phyloP scores from a whole-genome alignment of 2,797 vertebrate genomes.

The Bradypodion pumilum region DNA sequence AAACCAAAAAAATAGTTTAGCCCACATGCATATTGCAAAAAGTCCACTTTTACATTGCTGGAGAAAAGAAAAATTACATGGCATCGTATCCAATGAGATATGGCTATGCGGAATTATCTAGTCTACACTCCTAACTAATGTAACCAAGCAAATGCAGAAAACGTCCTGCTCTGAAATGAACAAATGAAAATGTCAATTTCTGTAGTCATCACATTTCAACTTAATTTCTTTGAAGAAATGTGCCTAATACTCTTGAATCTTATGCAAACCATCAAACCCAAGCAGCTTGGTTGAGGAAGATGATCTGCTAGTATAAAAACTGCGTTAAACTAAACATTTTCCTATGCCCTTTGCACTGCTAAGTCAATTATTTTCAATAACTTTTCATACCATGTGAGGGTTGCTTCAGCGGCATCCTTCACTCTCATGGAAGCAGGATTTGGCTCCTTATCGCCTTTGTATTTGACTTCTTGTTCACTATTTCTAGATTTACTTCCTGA shows the following conservation, averaged over 20 bases:
- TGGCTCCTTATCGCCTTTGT: conserved; percentile 91
- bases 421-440: conserved; percentile 93
- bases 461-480: conserved; percentile 85
- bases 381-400: conserved; percentile 86
- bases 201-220: not conserved
- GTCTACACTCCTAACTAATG: not conserved
- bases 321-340: not conserved
- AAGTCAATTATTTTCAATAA: conserved; percentile 3
- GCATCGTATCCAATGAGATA: not conserved
- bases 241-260: not conserved
- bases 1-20: conserved; percentile 47
- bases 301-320: not conserved
- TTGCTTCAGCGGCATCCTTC: conserved; percentile 93
- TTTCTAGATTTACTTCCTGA: conserved; percentile 90
- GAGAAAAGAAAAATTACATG: conserved; percentile 7
- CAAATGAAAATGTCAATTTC: not conserved
- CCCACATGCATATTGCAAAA: conserved; percentile 38
- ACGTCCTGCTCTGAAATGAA: conserved; percentile 3
- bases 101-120: not conserved
- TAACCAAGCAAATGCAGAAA: not conserved
- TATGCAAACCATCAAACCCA: not conserved
- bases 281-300: not conserved
- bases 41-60: not conserved
- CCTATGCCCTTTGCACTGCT: not conserved
- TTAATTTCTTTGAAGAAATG: not conserved